Conservation (phyloP, 92 coral and sea anemone genomes). For the Zoanthus solanderi region DNA sequence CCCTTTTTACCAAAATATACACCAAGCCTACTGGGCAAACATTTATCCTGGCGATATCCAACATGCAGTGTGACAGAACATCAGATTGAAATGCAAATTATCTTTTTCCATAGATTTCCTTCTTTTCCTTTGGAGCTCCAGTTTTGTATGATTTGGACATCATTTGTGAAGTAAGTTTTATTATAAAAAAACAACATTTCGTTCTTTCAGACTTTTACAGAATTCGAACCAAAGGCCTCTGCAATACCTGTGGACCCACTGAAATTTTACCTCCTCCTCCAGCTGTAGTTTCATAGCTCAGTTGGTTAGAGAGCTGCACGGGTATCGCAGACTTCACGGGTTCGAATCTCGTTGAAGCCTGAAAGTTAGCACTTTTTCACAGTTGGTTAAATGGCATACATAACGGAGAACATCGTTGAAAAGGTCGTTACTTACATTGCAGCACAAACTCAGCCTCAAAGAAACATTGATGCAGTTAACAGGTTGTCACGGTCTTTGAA, state of each 20-base stretch:
- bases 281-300: too few species aligned
- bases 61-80: not conserved
- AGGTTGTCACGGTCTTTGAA: too few species aligned
- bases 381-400: too few species aligned
- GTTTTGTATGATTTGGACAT: slow-evolving; percentile 90
- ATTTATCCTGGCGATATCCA: not conserved
- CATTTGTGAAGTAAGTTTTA: slow-evolving; percentile 85
- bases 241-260: too few species aligned
- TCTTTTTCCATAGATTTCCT: slow-evolving; percentile 71
- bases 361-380: too few species aligned
- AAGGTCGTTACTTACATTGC: not conserved
- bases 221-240: not conserved
- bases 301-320: too few species aligned
- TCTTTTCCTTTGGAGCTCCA: slow-evolving; percentile 94
- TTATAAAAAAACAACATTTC: not conserved
- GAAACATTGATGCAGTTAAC: too few species aligned
- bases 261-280: too few species aligned
- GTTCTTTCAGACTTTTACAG: not conserved
- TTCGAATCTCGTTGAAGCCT: too few species aligned
- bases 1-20: too few species aligned
- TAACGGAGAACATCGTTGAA: not conserved
- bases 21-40: not conserved
- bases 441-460: not conserved
- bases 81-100: not conserved
- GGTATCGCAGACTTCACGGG: too few species aligned